Evolutionary conservation across 1,140 invertebrate species (phyloP), one percentile per base, ranked within the genome.

Genomic region (Orius insidiosus): DNA sequence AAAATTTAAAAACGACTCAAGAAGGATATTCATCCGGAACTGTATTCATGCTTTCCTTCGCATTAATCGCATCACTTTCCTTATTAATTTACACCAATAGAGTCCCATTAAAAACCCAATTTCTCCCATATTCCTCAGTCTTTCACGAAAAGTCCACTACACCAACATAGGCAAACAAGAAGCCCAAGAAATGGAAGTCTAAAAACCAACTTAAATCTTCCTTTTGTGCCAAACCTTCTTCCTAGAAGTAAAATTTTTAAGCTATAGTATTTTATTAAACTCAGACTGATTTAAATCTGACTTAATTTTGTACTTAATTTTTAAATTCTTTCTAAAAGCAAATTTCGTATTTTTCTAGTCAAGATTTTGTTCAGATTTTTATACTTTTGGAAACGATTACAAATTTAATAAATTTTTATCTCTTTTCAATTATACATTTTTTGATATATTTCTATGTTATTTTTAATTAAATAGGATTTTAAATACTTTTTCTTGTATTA

Each of bases 81-180:
- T 67, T 69, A 19, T 62, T 75, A 46, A 62, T 70, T 8, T 80
- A 78, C 52, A 58, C 77, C 10, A 75, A 74, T 54, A 65, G 69
- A 46, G 65, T 68, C 46, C 67, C 65, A 51, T 58, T 78, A 16
- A 65, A 66, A 49, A 67, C 65, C 39, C 70, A 69, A 58, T 61
- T 76, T 8, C 65, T 60, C 77, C 78, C 1, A 64, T 79, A 31
- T 62, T 80, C 40, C 71, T 77, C 47, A 70, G 69, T 48, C 68
- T 79, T 31, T 68, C 74, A 24, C 70, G 75, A 58, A 76, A 78
- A 57, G 77, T 81, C 13, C 74, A 80, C 48, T 82, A 82, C 52
- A 80, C 76, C 2, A 76, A 75, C 13, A 80, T 82, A 56, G 65
- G 66, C 11, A 67, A 64, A 15, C 60, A 60, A 24, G 69, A 71